These are phyloP conservation scores for Pygoscelis antarcticus DNA, from an alignment of 2,113 vertebrate genomes.

Conservation along the genomic window DNA sequence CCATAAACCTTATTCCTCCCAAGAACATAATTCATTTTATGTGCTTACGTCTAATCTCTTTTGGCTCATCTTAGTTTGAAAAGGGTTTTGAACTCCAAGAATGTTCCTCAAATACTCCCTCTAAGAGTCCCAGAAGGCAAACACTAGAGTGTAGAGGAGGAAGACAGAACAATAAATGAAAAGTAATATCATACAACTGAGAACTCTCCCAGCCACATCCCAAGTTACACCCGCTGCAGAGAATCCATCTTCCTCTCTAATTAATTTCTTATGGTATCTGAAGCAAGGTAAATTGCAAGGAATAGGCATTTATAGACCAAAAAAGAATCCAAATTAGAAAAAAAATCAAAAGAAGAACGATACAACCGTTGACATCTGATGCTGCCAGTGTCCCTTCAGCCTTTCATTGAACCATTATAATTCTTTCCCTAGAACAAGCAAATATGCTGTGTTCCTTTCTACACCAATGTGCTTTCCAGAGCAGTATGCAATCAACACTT, in stretches of 20 bases:
- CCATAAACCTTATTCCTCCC: not conserved
- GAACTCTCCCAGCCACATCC: not conserved
- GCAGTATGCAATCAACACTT: not conserved
- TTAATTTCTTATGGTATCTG: not conserved
- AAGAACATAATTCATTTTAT: constrained; percentile 6
- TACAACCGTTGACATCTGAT: not conserved
- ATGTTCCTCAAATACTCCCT: not conserved
- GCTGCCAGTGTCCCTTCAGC: not conserved
- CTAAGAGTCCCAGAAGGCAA: not conserved
- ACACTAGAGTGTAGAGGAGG: not conserved
- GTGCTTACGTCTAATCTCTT: not conserved
- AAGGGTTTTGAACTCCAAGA: constrained; percentile 28
- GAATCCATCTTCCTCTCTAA: not conserved
- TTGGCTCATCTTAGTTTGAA: constrained; percentile 24
- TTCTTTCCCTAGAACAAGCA: not conserved
- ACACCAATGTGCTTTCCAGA: not conserved
- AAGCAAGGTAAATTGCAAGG: not conserved
- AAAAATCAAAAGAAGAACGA: not conserved
- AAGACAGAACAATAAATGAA: not conserved
- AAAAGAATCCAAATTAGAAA: not conserved
- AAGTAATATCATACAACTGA: not conserved
- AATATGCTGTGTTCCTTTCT: not conserved
- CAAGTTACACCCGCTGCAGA: not conserved
- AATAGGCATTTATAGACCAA: not conserved
- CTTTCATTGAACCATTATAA: not conserved